Evolutionary conservation across 1,140 invertebrate genomes (phyloP), one percentile per base, ranked within the genome.

Genomic region (Euwallacea similis): DNA sequence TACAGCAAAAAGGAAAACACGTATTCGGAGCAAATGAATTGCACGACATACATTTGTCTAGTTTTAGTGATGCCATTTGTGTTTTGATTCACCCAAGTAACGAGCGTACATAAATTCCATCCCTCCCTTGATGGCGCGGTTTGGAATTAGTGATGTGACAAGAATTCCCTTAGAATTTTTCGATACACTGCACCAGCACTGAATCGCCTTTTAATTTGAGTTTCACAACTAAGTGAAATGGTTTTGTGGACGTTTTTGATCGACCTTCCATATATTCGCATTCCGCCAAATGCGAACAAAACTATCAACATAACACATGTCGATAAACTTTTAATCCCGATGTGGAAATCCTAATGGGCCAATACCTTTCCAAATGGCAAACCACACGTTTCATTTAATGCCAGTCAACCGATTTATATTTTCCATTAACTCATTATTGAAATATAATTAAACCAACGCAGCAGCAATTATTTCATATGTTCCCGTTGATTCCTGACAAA

Each of bases 401-500:
- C 60, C 61, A 21, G 11, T 41, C 42, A 41, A 11, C 54, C 69
- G 62, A 71, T 71, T 71, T 71, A 71, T 71, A 71, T 71, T 71
- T 71, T 71, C 69, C 69, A 71, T 71, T 71, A 71, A 71, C 69
- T 71, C 69, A 59, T 71, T 66, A 71, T 71, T 59, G 69, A 71
- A 71, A 71, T 71, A 71, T 71, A 71, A 71, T 71, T 71, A 71
- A 71, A 66, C 53, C 21, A 54, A 42, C 43, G 69, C 69, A 21
- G 7, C 47, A 41, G 62, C 44, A 66, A 65, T 65, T 56, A 66
- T 66, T 65, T 65, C 47, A 59, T 58, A 66, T 66, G 62, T 60
- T 16, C 62, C 44, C 50, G 33, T 13, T 66, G 43, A 59, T 21
- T 65, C 16, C 15, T 33, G 46, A 71, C 62, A 71, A 71, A 63